Evolutionary conservation across 2,113 vertebrate genomes (phyloP), one percentile per base, ranked within the genome.

Genomic region (Cromileptes altivelis): DNA sequence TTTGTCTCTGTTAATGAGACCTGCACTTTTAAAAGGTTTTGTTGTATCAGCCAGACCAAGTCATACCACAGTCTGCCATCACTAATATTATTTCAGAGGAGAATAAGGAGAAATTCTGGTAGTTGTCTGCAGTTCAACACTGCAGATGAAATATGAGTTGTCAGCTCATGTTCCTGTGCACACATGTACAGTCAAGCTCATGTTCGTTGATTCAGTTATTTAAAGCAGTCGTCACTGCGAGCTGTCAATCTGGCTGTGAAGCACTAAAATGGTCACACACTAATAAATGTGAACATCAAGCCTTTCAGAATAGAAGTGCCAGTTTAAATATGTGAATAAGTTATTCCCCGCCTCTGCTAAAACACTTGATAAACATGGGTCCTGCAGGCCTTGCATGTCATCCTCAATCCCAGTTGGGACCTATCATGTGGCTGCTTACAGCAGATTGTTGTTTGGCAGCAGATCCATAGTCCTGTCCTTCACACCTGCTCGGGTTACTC

Each of bases 401-500:
- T 76, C 49, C 47, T 42, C 65, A 56, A 25, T 76, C 62, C n/a
- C 64, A 65, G 25, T 30, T 55, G 61, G 57, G 42, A 8, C 9
- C 45, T 33, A 65, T 86, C 60, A 62, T 47, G 40, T 67, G 25
- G 27, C 58, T 60, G 52, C 78, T 79, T 30, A 21, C 61, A 27
- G 33, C 61, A 64, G 55, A 78, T 65, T 80, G 65, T 55, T 80
- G 27, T 37, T 55, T 63, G 33, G 72, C 70, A 68, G 63, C 47
- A 52, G 76, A 92, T 91, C 88, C 45, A 89, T 82, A 72, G 61
- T 57, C 55, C 64, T 60, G 55, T 80, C 33, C 70, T 30, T 79
- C 37, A 75, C 63, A 84, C 75, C 68, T 80, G 62, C 87, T 93
- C 68, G 2, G 47, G 61, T 93, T 91, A 84, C 92, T 49, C 37